phyloP scores from a whole-genome alignment of 2,888 invertebrate species.

The Diplazon laetatorius region DNA sequence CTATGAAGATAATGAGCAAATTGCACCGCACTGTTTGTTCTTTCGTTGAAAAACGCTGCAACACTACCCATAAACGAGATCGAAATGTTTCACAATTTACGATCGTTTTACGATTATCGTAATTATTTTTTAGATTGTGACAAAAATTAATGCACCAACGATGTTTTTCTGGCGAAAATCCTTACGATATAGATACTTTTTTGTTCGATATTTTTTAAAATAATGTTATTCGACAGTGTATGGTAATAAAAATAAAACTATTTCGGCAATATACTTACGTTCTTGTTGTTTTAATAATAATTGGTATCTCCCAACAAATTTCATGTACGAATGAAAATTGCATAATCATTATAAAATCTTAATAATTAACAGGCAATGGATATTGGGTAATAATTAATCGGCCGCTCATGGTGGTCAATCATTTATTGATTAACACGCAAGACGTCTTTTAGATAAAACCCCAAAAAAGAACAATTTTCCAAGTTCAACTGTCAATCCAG shows the following conservation, averaged over 20 bases:
- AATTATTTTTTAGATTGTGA: slow-evolving; percentile 30
- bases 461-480: too few relatives aligned
- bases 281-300: not conserved
- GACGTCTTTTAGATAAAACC: too few relatives aligned
- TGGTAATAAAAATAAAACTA: not conserved
- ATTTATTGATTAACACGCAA: too few relatives aligned
- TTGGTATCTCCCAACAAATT: not conserved
- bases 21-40: too few relatives aligned
- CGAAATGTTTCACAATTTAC: not conserved
- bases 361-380: too few relatives aligned
- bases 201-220: not conserved
- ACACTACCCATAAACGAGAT: not conserved
- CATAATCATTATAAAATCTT: too few relatives aligned
- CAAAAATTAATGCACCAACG: not conserved
- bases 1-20: slow-evolving; percentile 20
- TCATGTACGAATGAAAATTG: not conserved
- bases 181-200: not conserved
- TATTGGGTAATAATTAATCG: too few relatives aligned
- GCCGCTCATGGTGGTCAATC: not conserved
- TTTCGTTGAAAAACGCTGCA: slow-evolving; percentile 20
- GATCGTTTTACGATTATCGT: not conserved
- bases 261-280: not conserved
- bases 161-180: slow-evolving; percentile 4
- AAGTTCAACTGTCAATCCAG: too few relatives aligned
- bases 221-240: not conserved